Percentiles rank a stretch among this genome's conserved stretches.
phyloP scores from a whole-genome alignment of 2,888 invertebrate genomes.

The Hirtodrosophila histrioides region DNA sequence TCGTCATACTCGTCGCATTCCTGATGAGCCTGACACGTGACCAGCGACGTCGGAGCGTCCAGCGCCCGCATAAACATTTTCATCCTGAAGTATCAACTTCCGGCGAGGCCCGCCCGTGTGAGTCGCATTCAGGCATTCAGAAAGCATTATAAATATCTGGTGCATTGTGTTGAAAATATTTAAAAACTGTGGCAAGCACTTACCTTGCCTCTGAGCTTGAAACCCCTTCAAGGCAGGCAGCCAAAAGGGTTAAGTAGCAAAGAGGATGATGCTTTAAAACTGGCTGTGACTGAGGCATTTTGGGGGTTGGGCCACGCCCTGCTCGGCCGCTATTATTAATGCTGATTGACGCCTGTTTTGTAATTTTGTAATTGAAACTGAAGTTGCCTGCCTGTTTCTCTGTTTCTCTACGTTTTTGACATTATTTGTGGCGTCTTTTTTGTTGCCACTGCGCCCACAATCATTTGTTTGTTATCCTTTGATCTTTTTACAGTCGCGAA shows the following conservation, averaged over 20 bases:
- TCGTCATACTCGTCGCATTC: conserved; percentile 24
- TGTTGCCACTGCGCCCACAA: conserved; percentile 46
- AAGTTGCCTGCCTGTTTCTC: conserved; percentile 50
- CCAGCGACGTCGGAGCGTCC: conserved; percentile 54
- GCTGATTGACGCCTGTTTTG: conserved; percentile 80
- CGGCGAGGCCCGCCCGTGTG: conserved; percentile 56
- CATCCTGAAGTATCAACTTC: conserved; percentile 79
- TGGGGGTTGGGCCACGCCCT: conserved; percentile 64
- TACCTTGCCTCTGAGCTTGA: conserved; percentile 49
- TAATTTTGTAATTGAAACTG: conserved; percentile 80
- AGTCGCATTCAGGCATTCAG: conserved; percentile 23
- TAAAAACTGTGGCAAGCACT: conserved; percentile 67
- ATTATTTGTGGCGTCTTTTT: conserved; percentile 52
- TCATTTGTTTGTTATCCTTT: conserved; percentile 62
- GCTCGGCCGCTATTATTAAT: conserved; percentile 63
- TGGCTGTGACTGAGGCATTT: conserved; percentile 12
- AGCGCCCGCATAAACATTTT: conserved; percentile 80
- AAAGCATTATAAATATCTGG: conserved; percentile 61
- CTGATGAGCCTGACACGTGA: conserved; percentile 65
- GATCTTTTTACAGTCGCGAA: conserved; percentile 61
- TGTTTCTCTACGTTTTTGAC: conserved; percentile 37
- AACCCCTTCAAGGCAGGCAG: conserved; percentile 54
- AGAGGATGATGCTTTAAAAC: conserved; percentile 32
- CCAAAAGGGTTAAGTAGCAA: conserved; percentile 77
- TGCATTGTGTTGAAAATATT: conserved; percentile 61